Evolutionary conservation across 2,797 vertebrate species (phyloP).

Genomic region (Lepilemur ruficaudatus): DNA sequence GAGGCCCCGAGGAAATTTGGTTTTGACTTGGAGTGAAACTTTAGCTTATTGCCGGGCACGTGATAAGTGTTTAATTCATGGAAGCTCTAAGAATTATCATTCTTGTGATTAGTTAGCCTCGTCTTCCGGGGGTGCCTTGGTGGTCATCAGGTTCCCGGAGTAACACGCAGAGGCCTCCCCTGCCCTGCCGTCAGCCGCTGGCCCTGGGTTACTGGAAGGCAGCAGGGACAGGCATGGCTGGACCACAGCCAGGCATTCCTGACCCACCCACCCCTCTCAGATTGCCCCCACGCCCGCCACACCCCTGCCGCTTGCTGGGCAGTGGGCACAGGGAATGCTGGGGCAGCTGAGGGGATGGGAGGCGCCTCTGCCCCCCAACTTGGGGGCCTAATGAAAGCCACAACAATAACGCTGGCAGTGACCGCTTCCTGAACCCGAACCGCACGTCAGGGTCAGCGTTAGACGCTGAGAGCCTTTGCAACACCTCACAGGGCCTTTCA

Average conservation of each 20-base stretch:
- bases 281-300: neutral
- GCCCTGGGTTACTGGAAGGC: neutral
- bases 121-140: neutral
- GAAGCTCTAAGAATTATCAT: neutral
- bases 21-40: neutral
- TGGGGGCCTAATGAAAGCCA: neutral
- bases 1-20: neutral
- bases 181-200: neutral
- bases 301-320: constrained; percentile 11
- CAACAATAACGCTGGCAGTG: neutral
- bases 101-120: neutral
- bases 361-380: neutral
- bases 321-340: neutral
- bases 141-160: neutral
- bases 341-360: neutral
- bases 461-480: neutral
- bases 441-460: neutral
- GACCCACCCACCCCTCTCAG: constrained; percentile 7
- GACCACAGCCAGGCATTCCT: neutral
- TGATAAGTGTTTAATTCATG: neutral
- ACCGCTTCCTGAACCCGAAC: accelerated
- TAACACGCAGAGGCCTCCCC: neutral
- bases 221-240: neutral
- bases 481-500: neutral
- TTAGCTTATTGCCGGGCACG: neutral